A percentile compares a stretch with the other conserved stretches of the same genome.
Conservation (phyloP, 2,113 vertebrate species). For the Apteryx owenii region DNA sequence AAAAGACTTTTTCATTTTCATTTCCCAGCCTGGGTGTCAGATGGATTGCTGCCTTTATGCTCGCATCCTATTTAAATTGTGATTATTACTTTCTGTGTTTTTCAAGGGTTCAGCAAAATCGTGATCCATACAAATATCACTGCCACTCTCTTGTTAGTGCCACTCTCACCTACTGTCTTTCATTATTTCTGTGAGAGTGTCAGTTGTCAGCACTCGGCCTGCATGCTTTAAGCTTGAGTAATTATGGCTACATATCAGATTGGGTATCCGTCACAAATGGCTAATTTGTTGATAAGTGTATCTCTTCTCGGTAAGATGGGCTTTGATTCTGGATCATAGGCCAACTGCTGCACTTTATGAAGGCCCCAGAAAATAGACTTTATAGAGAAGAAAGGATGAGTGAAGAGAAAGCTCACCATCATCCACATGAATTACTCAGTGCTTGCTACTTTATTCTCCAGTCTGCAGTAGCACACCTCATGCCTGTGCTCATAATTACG, state of each 20-base stretch:
- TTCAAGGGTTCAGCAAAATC: neutral
- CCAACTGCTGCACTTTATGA: neutral
- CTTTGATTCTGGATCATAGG: neutral
- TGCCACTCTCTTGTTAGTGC: neutral
- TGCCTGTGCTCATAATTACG: neutral
- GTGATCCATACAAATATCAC: neutral
- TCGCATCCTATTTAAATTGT: conserved; percentile 21
- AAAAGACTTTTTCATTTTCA: conserved; percentile 31
- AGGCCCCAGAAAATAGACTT: neutral
- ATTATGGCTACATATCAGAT: neutral
- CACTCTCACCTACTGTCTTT: neutral
- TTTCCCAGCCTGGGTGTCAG: conserved; percentile 2
- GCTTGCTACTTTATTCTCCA: neutral
- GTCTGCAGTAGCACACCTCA: neutral
- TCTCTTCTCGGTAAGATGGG: neutral
- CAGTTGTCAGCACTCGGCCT: neutral
- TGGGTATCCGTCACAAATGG: neutral
- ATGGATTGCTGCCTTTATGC: conserved; percentile 11
- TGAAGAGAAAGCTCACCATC: neutral
- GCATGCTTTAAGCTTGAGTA: neutral
- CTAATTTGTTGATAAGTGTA: neutral
- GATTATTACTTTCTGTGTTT: conserved; percentile 2
- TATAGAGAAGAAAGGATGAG: neutral
- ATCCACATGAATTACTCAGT: neutral
- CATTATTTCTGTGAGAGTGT: neutral